Conservation (phyloP, 1,140 invertebrate genomes). For the Dufourea novaeangliae region DNA sequence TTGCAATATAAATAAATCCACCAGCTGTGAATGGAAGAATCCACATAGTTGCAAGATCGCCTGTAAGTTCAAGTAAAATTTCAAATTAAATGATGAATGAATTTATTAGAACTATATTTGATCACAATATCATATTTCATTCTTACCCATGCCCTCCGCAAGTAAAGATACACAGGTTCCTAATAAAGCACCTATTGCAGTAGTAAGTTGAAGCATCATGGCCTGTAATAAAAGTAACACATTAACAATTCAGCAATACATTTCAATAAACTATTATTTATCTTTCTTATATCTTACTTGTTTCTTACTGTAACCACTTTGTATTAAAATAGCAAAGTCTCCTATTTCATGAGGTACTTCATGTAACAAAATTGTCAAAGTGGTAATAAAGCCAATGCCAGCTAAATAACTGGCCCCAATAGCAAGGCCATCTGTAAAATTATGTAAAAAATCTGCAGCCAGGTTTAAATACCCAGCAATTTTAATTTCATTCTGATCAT, state of each 20-base stretch:
- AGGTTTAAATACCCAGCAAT: conserved; percentile 97
- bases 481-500: conserved; percentile 86
- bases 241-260: neutral
- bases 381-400: conserved; percentile 94
- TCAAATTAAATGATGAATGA: conserved; percentile 8
- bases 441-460: conserved; percentile 97
- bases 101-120: neutral
- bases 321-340: conserved; percentile 98
- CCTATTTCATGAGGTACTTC: conserved; percentile 99
- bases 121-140: conserved; percentile 18
- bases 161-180: conserved; percentile 94
- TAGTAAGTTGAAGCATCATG: conserved; percentile 94
- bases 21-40: conserved; percentile 98
- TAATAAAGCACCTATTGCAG: conserved; percentile 96
- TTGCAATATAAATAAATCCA: conserved; percentile 99
- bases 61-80: conserved; percentile 75
- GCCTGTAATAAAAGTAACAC: conserved; percentile 83
- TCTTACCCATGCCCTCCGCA: conserved; percentile 86
- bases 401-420: conserved; percentile 98
- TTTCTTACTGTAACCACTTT: conserved; percentile 93
- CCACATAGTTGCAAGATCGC: conserved; percentile 90
- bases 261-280: neutral
- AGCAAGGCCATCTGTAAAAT: conserved; percentile 98
- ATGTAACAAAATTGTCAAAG: conserved; percentile 96
- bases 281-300: conserved; percentile 83